phyloP scores from a whole-genome alignment of 1,140 invertebrate species.

The Coelopa frigida region DNA sequence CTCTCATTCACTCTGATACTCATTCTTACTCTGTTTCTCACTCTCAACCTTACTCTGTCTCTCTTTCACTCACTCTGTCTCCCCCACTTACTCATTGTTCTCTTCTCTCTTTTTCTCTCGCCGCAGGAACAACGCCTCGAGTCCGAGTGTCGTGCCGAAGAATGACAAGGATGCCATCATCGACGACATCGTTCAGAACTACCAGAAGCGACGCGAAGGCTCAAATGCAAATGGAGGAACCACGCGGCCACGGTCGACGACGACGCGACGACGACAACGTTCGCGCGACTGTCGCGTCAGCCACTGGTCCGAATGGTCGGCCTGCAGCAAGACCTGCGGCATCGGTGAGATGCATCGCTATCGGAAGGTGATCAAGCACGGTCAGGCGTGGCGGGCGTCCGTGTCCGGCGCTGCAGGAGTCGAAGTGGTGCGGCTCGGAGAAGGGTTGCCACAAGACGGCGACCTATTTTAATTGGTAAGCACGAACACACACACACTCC shows the following conservation, averaged over 20 bases:
- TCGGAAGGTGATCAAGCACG: conserved; percentile 65
- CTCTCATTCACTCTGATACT: not conserved
- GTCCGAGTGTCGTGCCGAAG: conserved; percentile 50
- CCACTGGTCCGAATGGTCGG: conserved; percentile 79
- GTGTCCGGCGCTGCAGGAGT: conserved; percentile 74
- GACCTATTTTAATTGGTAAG: conserved; percentile 44
- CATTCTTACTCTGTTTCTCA: not conserved
- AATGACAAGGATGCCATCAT: conserved; percentile 66
- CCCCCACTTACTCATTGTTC: not conserved
- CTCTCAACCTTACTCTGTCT: not conserved
- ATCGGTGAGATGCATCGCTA: conserved; percentile 77
- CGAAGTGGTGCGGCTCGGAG: conserved; percentile 78
- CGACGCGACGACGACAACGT: conserved; percentile 47
- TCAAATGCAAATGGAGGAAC: not conserved
- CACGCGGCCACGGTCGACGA: conserved; percentile 10
- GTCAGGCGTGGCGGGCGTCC: conserved; percentile 64
- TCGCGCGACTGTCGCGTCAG: conserved; percentile 71
- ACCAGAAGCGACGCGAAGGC: not conserved
- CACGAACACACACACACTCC: not conserved
- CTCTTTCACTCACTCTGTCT: not conserved
- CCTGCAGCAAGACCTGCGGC: conserved; percentile 77
- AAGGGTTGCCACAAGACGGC: conserved; percentile 54
- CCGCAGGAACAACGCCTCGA: conserved; percentile 8
- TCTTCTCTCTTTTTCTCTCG: not conserved
- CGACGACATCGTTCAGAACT: conserved; percentile 56